These are phyloP conservation scores for Monochamus alternatus DNA, from an alignment of 2,888 invertebrate genomes.

Conservation along the genomic window DNA sequence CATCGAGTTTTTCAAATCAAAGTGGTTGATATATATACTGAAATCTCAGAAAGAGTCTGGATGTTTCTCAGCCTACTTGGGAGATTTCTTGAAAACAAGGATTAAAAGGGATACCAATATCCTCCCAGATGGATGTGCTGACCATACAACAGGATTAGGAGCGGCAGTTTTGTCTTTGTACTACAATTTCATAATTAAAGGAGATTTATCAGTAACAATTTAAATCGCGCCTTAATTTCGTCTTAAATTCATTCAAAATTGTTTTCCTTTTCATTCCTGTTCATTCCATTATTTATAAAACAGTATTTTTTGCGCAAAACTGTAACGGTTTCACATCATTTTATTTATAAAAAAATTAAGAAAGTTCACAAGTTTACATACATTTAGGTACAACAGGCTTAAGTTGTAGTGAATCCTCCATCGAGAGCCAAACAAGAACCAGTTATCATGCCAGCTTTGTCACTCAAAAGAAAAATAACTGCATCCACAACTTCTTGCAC, in stretches of 20 bases:
- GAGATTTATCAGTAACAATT: constrained; percentile 28
- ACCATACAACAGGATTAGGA: constrained; percentile 62
- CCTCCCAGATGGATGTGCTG: constrained; percentile 60
- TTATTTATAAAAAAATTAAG: not conserved
- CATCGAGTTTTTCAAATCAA: constrained; percentile 55
- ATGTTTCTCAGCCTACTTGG: constrained; percentile 55
- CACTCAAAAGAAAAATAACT: constrained; percentile 86
- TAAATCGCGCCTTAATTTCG: no score
- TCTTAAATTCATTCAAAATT: no score
- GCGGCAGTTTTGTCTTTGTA: constrained; percentile 57
- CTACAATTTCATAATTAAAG: constrained; percentile 58
- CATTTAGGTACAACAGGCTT: not conserved
- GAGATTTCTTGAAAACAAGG: constrained; percentile 50
- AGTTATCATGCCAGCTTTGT: constrained; percentile 86
- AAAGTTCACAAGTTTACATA: not conserved
- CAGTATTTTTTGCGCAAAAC: no score
- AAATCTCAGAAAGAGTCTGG: constrained; percentile 57
- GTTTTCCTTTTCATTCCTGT: no score
- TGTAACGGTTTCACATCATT: not conserved
- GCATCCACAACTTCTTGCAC: constrained; percentile 86
- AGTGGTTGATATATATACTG: constrained; percentile 57
- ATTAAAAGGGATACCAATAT: constrained; percentile 53
- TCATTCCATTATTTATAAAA: no score
- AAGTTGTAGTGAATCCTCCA: constrained; percentile 80
- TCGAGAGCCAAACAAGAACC: constrained; percentile 86